A percentile compares a stretch with the other conserved stretches of the same genome.
Conservation (phyloP, 2,888 invertebrate genomes). For the Drosophila phalerata region DNA sequence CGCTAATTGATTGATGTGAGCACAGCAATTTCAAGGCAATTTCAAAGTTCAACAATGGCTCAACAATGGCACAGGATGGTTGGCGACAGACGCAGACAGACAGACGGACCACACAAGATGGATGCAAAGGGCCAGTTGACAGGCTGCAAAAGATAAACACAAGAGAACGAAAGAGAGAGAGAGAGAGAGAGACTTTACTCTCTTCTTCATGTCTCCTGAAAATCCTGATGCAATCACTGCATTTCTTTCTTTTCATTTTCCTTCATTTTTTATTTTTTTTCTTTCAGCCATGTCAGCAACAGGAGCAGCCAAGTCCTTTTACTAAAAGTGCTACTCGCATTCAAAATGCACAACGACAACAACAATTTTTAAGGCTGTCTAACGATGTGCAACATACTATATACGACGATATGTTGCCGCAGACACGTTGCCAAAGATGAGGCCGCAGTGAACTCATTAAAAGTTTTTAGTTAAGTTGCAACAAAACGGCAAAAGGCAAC, state of each 20-base stretch:
- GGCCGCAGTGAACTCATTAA: conserved; percentile 76
- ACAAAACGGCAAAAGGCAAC: conserved; percentile 50
- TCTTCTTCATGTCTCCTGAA: conserved; percentile 8
- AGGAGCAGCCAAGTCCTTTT: conserved; percentile 33
- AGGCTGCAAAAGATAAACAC: conserved; percentile 72
- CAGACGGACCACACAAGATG: conserved; percentile 46
- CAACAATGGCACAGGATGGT: conserved; percentile 45
- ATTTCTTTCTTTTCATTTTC: conserved; percentile 7
- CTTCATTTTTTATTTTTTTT: conserved; percentile 1
- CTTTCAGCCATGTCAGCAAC: conserved; percentile 51
- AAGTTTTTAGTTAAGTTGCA: conserved; percentile 67
- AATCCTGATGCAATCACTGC: conserved; percentile 43
- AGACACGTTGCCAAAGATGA: conserved; percentile 24
- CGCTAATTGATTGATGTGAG: conserved; percentile 78
- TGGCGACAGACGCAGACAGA: conserved; percentile 14
- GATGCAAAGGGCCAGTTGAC: conserved; percentile 61
- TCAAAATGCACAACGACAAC: conserved; percentile 62
- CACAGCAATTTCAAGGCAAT: conserved; percentile 79
- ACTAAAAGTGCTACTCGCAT: conserved; percentile 52
- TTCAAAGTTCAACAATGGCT: conserved; percentile 76
- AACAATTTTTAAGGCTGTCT: conserved; percentile 64
- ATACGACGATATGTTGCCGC: conserved; percentile 30
- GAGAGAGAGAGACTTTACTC: conserved; percentile 25
- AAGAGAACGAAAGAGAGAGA: too few species aligned
- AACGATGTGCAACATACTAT: conserved; percentile 49